Evolutionary conservation across 2,888 invertebrate species (phyloP), one percentile per base, ranked within the genome.

Genomic region (Patella pellucida): DNA sequence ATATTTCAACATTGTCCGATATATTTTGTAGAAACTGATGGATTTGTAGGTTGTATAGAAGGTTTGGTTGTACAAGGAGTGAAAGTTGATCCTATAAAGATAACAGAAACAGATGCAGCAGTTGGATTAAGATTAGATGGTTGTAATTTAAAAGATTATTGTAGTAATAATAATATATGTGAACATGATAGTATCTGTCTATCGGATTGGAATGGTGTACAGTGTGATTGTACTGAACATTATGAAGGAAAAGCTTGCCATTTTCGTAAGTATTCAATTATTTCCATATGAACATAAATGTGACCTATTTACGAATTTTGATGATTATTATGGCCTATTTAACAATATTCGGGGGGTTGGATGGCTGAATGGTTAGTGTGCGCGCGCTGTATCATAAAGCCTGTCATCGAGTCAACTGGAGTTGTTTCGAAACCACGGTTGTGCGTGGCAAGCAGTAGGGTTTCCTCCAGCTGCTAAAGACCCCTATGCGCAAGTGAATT

Each of bases 241-340:
- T 98, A 97, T 88, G 95, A 95, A 69, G 98, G 98, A 14, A 95
- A 96, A 88, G 97, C 97, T 88, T 98, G 98, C 86, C 97, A 97
- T 89, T 98, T 98, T 85, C 92, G 94, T 94, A 88, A 92, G 91
- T 88, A 19, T n/a, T 16, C 15, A 41, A 41, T 41, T 7, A 31
- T 31, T 31, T 31, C 5, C 4, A 31, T 31, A 31, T 31, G 31
- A 31, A 31, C 31, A 5, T 31, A 31, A 31, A 31, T 31, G 31
- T 31, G 5, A 31, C 31, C 5, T 31, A 31, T 5, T 31, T 31
- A 31, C 4, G 31, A 31, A 31, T 31, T 2, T 27, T 27, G 27
- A 27, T 27, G 3, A 27, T 27, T 27, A 27, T 27, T 27, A 3
- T 27, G 27, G 27, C 3, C 27, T 27, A 2, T 27, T 31, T 3